A percentile compares a stretch with the other conserved stretches of the same genome.
These are phyloP conservation scores for Silvanus unidentatus DNA, from an alignment of 2,888 invertebrate species.

Conservation along the genomic window DNA sequence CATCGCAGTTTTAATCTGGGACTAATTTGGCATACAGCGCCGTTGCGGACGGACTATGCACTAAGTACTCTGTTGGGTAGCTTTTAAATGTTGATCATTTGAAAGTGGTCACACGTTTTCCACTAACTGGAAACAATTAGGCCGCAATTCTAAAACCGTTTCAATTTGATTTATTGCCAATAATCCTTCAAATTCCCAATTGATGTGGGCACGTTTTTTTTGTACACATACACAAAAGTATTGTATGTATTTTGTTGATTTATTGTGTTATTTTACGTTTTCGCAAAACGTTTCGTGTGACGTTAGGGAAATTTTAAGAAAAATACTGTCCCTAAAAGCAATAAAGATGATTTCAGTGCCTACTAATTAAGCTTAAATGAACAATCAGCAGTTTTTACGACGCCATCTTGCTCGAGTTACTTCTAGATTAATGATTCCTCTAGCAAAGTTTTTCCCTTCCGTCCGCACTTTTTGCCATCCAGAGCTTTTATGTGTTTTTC, in stretches of 20 bases:
- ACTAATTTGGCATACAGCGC: constrained; percentile 43
- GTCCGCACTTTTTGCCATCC: constrained; percentile 30
- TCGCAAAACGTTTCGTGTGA: constrained; percentile 1
- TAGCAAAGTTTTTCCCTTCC: no score
- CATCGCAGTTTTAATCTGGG: constrained; percentile 46
- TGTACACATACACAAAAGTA: no score
- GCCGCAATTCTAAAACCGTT: no score
- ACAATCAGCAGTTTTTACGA: constrained; percentile 46
- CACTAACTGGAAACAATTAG: background rate
- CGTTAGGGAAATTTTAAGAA: constrained; percentile 2
- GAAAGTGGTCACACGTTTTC: constrained; percentile 9
- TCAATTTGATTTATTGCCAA: no score
- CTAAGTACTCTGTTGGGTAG: constrained; percentile 21
- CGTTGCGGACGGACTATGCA: constrained; percentile 36
- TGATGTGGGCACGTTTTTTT: no score
- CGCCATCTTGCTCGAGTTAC: constrained; percentile 42
- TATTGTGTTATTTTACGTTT: background rate
- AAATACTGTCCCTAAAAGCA: constrained; percentile 9
- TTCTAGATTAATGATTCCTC: constrained; percentile 40
- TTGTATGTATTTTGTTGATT: no score
- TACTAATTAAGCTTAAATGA: constrained; percentile 45
- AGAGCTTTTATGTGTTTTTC: constrained; percentile 30
- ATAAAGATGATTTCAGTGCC: constrained; percentile 40
- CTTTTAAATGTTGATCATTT: constrained; percentile 8
- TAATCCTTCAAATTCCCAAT: no score